Base-by-base conservation (phyloP, 2,888 invertebrate species). In the Synanthedon myopaeformis region DNA sequence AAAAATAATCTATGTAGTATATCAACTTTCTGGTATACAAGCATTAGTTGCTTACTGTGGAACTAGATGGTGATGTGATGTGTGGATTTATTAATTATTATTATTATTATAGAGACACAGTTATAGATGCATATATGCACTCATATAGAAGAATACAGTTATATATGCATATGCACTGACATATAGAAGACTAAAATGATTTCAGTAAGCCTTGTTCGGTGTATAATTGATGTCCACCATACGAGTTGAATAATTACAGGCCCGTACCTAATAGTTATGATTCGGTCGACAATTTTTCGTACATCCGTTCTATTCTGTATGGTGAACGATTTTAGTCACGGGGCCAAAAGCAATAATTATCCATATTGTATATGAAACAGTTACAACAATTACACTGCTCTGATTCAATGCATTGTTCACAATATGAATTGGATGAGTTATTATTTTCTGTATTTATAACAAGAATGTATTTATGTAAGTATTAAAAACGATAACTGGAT, bases 331-430 rank as follows among this genome's bases (percentile, higher is more conserved):
- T 83, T 78, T 78, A 81, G 82, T 75, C 73, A 78, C 74, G 75
- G 74, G 74, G 61, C 60, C 69, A 63, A 67, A 67, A 73, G 76
- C 74, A 76, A 70, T 79, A 85, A 85, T 84, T 84, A 82, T 82
- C 72, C 75, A 83, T 85, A 83, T 84, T 83, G 85, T 82, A 70
- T 72, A 79, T 74, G 80, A 79, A 83, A 79, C 76, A 80, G 80
- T 80, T 76, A 79, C 72, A 45, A 67, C 76, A 82, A 83, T 83
- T 83, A 83, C 77, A 63, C 63, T 69, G 69, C 64, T 60, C 74
- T 80, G 82, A 82, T 82, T 84, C 79, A 76, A 68, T 65, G 76
- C 69, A 85, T 85, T 85, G 85, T 85, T 85, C 82, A 79, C 78
- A 80, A 71, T 76, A 71, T 69, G 67, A 73, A 71, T 70, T 63